Conservation (phyloP, 2,113 vertebrate species). For the Neoarius graeffei region DNA sequence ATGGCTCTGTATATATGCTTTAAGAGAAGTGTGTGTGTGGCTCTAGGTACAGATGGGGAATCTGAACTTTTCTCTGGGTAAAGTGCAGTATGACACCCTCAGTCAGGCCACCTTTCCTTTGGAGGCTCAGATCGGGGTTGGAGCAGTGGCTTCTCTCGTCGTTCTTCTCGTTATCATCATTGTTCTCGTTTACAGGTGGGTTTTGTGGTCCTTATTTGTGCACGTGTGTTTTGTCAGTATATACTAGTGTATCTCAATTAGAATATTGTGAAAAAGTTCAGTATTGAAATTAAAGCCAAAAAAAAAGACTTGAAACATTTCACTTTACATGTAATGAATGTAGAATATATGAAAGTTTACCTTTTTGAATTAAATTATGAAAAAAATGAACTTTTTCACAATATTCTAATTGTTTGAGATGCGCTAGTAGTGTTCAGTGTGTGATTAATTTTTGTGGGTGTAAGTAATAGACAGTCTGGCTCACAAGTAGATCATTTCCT, state of each 20-base stretch:
- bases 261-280: no score
- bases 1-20: no score
- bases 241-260: no score
- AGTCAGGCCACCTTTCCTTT: constrained; percentile 87
- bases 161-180: constrained; percentile 93
- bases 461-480: not conserved
- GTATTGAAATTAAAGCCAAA: no score
- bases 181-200: constrained; percentile 94
- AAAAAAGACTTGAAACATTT: no score
- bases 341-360: no score
- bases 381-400: no score
- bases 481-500: not conserved
- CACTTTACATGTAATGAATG: no score
- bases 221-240: not conserved
- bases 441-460: not conserved
- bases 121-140: constrained; percentile 92
- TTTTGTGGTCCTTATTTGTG: not conserved
- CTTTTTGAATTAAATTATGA: no score
- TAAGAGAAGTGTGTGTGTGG: not conserved
- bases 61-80: constrained; percentile 86
- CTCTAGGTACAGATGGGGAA: constrained; percentile 94
- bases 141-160: constrained; percentile 89
- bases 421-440: not conserved
- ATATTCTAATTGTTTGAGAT: no score
- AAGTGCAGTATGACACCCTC: constrained; percentile 90